Percentiles rank a stretch among this genome's conserved stretches.
Conservation (phyloP, 2,888 invertebrate genomes). For the Dynastes grantii region DNA sequence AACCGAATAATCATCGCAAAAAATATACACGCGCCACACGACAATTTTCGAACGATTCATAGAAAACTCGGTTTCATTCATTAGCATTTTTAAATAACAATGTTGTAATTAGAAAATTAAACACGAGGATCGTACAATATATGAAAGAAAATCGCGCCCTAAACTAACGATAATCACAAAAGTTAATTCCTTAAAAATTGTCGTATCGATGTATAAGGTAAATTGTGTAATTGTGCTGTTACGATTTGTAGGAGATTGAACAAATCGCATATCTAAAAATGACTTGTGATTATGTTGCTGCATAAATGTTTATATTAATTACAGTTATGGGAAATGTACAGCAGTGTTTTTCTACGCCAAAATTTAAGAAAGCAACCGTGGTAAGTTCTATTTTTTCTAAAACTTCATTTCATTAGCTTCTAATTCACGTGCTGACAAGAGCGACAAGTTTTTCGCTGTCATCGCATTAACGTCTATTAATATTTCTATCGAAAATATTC, state of each 20-base stretch:
- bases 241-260: background rate
- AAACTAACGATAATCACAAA: constrained; percentile 8
- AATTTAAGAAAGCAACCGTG: constrained; percentile 55
- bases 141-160: constrained; percentile 13
- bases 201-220: constrained; percentile 7
- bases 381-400: constrained; percentile 55
- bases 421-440: constrained; percentile 15
- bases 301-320: constrained; percentile 38
- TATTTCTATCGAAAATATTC: constrained; percentile 40
- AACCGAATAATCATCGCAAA: constrained; percentile 57
- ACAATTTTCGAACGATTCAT: constrained; percentile 56
- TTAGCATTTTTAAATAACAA: constrained; percentile 36
- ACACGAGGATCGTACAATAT: background rate
- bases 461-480: constrained; percentile 40
- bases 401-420: constrained; percentile 23
- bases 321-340: constrained; percentile 57
- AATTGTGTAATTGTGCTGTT: constrained; percentile 29
- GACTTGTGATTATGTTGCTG: constrained; percentile 17
- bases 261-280: constrained; percentile 1
- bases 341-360: constrained; percentile 56
- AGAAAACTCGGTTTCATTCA: constrained; percentile 52
- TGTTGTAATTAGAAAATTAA: constrained; percentile 13
- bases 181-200: background rate
- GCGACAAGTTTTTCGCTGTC: constrained; percentile 5
- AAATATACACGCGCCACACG: constrained; percentile 56